Percentiles rank a stretch among this genome's conserved stretches.
These are phyloP conservation scores for Phyllotis vaccarum DNA, from an alignment of 2,797 vertebrate species.

Conservation along the genomic window DNA sequence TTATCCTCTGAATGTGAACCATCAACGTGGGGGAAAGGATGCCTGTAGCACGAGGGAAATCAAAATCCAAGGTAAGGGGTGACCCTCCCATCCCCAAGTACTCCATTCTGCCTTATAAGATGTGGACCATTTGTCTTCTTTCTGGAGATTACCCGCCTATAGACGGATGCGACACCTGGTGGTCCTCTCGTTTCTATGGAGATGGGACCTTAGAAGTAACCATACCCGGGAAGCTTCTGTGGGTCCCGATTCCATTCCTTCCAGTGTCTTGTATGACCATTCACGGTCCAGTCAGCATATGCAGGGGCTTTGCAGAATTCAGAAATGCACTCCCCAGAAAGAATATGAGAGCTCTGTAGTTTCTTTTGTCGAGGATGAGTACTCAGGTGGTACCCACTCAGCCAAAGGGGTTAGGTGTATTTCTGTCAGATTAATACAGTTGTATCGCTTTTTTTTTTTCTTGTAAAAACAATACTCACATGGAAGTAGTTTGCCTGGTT, in stretches of 20 bases:
- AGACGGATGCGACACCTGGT: too few species aligned
- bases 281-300: background rate
- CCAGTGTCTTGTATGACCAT: background rate
- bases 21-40: background rate
- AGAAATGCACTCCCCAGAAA: background rate
- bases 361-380: accelerated
- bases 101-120: background rate
- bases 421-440: background rate
- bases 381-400: background rate
- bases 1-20: background rate
- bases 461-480: accelerated
- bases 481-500: background rate
- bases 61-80: constrained; percentile 66
- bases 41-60: background rate
- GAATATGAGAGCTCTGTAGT: background rate
- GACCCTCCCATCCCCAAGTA: accelerated
- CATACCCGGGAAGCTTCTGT: background rate
- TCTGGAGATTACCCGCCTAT: background rate
- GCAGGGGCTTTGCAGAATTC: background rate
- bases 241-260: background rate
- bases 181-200: background rate
- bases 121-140: background rate
- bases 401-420: background rate
- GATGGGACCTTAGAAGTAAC: background rate
- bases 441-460: background rate